Conservation (phyloP, 2,113 vertebrate species). For the Aspidoscelis tigris region DNA sequence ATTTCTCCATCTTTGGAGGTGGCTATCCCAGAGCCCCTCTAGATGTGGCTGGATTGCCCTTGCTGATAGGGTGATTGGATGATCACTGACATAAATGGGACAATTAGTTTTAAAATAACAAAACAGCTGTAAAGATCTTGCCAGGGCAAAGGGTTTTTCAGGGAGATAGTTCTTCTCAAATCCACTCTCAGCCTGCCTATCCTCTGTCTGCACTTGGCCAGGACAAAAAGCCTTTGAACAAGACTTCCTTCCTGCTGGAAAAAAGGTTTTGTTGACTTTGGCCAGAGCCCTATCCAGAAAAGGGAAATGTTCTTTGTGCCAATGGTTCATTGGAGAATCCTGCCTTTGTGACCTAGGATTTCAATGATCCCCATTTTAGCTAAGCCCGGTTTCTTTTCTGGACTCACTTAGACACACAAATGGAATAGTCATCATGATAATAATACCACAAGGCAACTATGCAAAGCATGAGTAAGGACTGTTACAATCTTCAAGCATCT, state of each 20-base stretch:
- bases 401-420: conserved; percentile 13
- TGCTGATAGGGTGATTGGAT: background rate
- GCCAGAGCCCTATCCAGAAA: conserved; percentile 45
- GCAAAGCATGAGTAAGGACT: conserved; percentile 13
- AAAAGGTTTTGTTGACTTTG: conserved; percentile 61
- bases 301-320: conserved; percentile 69
- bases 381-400: conserved; percentile 7
- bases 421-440: conserved; percentile 4
- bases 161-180: conserved; percentile 1
- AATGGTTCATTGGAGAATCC: conserved; percentile 44
- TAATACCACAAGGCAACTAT: conserved; percentile 14
- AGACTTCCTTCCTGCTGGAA: conserved; percentile 65
- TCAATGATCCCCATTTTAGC: background rate
- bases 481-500: background rate
- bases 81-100: too few species aligned
- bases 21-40: background rate
- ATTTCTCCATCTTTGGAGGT: too few species aligned
- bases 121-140: background rate
- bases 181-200: background rate
- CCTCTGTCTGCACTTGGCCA: conserved; percentile 4
- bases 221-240: conserved; percentile 35
- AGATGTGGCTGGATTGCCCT: background rate
- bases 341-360: conserved; percentile 1
- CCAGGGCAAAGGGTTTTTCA: background rate
- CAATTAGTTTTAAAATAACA: too few species aligned